Percentiles rank a stretch among this genome's conserved stretches.
Conservation (phyloP, 2,797 vertebrate species). For the Botia kubotai region DNA sequence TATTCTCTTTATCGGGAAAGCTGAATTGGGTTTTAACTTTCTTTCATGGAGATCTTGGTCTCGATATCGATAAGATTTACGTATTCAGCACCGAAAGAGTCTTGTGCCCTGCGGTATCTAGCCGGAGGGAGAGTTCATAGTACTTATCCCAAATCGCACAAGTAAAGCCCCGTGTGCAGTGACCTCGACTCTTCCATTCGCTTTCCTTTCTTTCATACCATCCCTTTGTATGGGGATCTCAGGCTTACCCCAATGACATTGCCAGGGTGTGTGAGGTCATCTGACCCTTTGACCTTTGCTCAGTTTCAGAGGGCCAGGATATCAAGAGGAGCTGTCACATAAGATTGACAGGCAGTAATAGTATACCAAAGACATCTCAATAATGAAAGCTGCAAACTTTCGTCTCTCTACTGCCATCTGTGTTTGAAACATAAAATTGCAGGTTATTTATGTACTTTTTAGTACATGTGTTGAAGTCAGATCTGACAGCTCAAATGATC, state of each 20-base stretch:
- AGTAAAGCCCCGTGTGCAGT: conserved; percentile 19
- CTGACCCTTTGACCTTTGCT: conserved; percentile 52
- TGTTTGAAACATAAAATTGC: no score
- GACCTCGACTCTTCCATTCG: conserved; percentile 28
- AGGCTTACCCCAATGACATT: conserved; percentile 48
- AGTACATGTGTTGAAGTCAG: no score
- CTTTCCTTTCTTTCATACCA: conserved; percentile 24
- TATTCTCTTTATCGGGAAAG: conserved; percentile 42
- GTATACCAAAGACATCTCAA: conserved; percentile 19
- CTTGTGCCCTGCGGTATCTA: conserved; percentile 29
- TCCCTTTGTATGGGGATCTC: conserved; percentile 28
- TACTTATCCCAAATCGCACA: conserved; percentile 18
- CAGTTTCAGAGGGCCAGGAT: conserved; percentile 29
- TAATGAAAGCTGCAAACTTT: conserved; percentile 1
- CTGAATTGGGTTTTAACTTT: conserved; percentile 45
- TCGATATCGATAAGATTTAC: conserved; percentile 50
- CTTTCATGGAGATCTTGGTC: conserved; percentile 34
- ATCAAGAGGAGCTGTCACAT: conserved; percentile 19
- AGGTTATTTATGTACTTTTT: no score
- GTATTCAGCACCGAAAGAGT: conserved; percentile 46
- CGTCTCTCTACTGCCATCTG: no score
- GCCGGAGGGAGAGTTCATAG: conserved; percentile 44
- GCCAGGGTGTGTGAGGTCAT: conserved; percentile 59
- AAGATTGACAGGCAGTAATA: not conserved
- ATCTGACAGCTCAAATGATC: no score